Evolutionary conservation across 2,113 vertebrate genomes (phyloP).

Genomic region (Sander vitreus): DNA sequence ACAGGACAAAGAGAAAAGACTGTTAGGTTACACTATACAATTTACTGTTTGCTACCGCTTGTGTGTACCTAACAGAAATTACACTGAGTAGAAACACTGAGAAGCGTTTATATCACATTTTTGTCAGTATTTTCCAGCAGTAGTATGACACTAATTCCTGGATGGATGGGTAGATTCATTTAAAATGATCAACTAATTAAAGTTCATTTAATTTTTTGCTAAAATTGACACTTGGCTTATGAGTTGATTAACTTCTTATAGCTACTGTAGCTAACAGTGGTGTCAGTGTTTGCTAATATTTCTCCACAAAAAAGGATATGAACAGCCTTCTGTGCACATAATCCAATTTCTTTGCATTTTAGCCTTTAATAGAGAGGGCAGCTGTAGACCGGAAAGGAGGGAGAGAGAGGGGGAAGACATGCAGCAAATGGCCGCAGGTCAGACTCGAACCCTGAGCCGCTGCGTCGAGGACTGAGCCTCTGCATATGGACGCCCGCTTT

Average conservation of each 20-base stretch:
- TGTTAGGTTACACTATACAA: background rate
- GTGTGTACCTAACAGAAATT: background rate
- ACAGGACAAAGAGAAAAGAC: constrained; percentile 31
- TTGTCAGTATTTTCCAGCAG: background rate
- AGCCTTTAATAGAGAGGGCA: no score
- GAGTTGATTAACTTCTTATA: background rate
- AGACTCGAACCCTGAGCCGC: no score
- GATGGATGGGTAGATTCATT: background rate
- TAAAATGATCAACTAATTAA: background rate
- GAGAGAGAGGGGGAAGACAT: no score
- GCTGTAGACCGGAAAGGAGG: no score
- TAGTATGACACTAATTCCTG: background rate
- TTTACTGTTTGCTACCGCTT: background rate
- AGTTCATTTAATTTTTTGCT: background rate
- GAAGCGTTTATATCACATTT: background rate
- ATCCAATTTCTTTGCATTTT: background rate
- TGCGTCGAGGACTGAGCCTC: no score
- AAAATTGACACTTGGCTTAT: no score
- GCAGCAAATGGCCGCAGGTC: no score
- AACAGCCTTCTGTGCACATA: background rate
- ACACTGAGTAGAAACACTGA: background rate
- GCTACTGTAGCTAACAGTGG: background rate
- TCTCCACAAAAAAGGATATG: background rate
- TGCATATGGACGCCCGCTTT: no score
- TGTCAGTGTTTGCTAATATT: background rate